These are phyloP conservation scores for Parotia lawesii DNA, from an alignment of 2,113 vertebrate genomes.

Conservation along the genomic window DNA sequence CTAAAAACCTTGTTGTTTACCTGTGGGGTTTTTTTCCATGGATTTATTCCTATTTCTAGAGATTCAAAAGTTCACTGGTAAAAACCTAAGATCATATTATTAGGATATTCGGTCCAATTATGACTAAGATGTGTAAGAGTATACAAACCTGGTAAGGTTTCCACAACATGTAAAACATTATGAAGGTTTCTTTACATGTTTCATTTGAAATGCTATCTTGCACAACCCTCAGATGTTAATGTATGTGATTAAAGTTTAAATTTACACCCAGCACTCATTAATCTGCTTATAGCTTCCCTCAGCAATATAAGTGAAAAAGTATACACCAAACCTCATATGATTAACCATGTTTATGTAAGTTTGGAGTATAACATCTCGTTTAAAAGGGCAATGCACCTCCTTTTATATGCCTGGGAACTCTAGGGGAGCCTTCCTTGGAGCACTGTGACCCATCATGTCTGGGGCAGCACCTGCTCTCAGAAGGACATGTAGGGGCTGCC, in stretches of 20 bases:
- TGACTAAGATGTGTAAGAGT: neutral
- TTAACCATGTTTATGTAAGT: neutral
- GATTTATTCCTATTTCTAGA: neutral
- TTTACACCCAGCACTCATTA: neutral
- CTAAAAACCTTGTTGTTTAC: neutral
- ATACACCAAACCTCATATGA: neutral
- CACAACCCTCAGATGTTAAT: neutral
- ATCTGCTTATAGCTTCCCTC: neutral
- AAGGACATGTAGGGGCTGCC: neutral
- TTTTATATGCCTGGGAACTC: neutral
- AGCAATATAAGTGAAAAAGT: neutral
- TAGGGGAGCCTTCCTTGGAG: neutral
- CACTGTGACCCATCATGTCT: accelerated
- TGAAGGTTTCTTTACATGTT: neutral
- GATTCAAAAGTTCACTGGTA: neutral
- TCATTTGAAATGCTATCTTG: neutral
- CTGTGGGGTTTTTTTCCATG: neutral
- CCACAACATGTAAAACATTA: neutral
- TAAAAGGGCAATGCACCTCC: neutral
- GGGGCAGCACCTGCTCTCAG: neutral
- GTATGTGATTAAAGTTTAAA: neutral
- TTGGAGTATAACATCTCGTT: neutral
- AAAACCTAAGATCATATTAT: neutral
- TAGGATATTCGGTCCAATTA: neutral
- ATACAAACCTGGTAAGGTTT: neutral